Evolutionary conservation across 2,888 invertebrate genomes (phyloP).

Genomic region (Caenorhabditis afra): DNA sequence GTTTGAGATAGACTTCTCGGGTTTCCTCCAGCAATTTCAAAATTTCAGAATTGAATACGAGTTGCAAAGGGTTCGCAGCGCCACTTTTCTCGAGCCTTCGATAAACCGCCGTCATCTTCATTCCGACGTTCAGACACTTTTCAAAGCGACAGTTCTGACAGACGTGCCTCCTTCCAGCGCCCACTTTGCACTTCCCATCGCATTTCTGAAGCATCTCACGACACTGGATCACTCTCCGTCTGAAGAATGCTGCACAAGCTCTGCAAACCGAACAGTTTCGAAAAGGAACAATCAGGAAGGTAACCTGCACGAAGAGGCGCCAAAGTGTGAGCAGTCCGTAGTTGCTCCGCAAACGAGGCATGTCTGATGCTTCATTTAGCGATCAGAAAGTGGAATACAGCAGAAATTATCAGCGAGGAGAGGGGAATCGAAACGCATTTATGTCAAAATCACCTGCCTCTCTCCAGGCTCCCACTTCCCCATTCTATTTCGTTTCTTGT

Average conservation of each 20-base stretch:
- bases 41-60: background rate
- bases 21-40: background rate
- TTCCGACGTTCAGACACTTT: slow-evolving; percentile 20
- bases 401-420: no score
- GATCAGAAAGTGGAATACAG: no score
- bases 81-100: background rate
- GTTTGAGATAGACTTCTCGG: slow-evolving; percentile 1
- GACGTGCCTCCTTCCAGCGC: slow-evolving; percentile 1
- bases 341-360: slow-evolving; percentile 4
- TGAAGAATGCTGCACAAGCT: slow-evolving; percentile 23
- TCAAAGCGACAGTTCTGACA: slow-evolving; percentile 22
- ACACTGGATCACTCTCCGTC: slow-evolving; percentile 17
- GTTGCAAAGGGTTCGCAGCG: background rate
- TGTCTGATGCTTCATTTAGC: background rate
- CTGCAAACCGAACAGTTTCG: background rate
- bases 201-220: slow-evolving; percentile 1
- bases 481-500: no score
- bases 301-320: background rate
- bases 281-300: no score
- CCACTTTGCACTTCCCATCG: slow-evolving; percentile 15
- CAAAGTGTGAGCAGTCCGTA: slow-evolving; percentile 10
- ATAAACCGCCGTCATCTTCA: slow-evolving; percentile 18
- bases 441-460: no score
- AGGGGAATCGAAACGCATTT: no score
- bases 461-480: no score